Conservation (phyloP, 2,113 vertebrate genomes). For the Cryptotis parvus region DNA sequence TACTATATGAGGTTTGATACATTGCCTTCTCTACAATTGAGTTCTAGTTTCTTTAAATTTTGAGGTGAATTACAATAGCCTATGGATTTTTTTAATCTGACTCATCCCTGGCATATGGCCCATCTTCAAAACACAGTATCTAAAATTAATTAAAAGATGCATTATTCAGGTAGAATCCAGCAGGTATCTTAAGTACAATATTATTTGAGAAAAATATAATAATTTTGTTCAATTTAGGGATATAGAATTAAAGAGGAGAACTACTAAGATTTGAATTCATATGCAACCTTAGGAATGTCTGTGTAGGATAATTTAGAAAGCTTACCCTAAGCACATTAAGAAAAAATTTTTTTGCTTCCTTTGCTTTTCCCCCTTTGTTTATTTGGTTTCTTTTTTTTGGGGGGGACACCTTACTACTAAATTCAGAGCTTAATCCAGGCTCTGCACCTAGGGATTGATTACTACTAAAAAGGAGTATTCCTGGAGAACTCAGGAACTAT, state of each 20-base stretch:
- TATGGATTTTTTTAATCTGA: not conserved
- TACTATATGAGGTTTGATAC: not conserved
- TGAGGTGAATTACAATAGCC: not conserved
- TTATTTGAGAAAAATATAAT: not conserved
- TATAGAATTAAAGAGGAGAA: not conserved
- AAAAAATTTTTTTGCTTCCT: not conserved
- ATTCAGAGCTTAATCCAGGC: no score
- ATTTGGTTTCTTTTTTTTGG: no score
- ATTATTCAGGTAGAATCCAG: not conserved
- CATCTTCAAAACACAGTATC: not conserved
- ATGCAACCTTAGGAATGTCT: not conserved
- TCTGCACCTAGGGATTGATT: no score
- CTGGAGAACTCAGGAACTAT: no score
- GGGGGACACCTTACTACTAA: no score
- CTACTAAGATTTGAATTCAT: not conserved
- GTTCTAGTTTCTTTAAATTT: constrained; percentile 51
- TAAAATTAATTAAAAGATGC: not conserved
- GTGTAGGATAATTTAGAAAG: not conserved
- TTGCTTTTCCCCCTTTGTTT: no score
- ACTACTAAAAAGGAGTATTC: no score
- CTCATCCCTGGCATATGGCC: not conserved
- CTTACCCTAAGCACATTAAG: not conserved
- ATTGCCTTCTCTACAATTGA: constrained; percentile 18
- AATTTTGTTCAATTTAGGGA: not conserved
- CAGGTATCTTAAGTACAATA: not conserved